These are phyloP conservation scores for Alectura lathami DNA, from an alignment of 2,113 vertebrate species.

Conservation along the genomic window DNA sequence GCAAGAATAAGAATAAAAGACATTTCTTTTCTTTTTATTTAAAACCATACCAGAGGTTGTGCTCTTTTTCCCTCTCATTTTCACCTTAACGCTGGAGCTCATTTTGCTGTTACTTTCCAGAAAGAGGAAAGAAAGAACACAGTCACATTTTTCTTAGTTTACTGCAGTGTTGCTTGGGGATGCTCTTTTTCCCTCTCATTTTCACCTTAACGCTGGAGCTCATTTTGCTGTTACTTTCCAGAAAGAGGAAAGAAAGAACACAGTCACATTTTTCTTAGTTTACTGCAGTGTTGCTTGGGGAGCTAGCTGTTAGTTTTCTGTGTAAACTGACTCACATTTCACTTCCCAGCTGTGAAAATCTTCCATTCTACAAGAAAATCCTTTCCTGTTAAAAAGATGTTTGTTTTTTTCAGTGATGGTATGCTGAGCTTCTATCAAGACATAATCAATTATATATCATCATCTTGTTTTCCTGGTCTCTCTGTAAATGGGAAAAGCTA, in stretches of 20 bases:
- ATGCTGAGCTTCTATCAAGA: background rate
- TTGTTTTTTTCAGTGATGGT: background rate
- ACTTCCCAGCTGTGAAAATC: background rate
- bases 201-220: background rate
- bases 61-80: background rate
- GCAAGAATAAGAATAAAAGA: background rate
- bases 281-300: background rate
- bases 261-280: background rate
- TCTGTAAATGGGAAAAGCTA: background rate
- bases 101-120: background rate
- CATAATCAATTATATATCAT: background rate
- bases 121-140: background rate
- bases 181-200: background rate
- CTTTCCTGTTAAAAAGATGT: background rate
- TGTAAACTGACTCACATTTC: background rate
- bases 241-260: background rate
- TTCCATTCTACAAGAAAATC: background rate
- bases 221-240: background rate
- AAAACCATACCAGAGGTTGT: background rate
- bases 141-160: background rate
- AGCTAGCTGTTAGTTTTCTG: rapidly evolving
- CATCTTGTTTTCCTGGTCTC: background rate
- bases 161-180: background rate
- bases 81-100: background rate
- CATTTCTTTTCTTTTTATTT: background rate